Evolutionary conservation across 2,797 vertebrate species (phyloP), one percentile per base, ranked within the genome.

Genomic region (Antrozous pallidus): DNA sequence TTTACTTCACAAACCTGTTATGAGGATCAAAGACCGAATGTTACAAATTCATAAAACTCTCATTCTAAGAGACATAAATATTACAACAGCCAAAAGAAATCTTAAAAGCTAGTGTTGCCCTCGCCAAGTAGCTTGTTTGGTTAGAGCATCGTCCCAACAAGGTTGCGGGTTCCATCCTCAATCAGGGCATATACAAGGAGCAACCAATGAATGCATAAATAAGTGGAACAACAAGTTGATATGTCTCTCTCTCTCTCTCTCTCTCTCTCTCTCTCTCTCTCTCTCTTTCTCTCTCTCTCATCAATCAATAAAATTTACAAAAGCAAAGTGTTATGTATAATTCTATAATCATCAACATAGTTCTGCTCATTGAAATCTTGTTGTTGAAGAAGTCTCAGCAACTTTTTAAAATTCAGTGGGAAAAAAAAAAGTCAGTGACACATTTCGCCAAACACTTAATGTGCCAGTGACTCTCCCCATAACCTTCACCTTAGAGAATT

Each of bases 1-100:
- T 49, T 65, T 65, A 78, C 24, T 80, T 95, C 45, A 54, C 63
- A 95, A 92, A 89, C n/a, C 36, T 86, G 56, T 70, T 33, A 33
- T 26, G 26, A 89, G 33, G 42, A 31, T 16, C 45, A 73, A 58
- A 42, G 33, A 58, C 14, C 8, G 51, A 63, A 42, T 54, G 14
- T 28, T 75, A 75, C 22, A 80, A 73, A 74, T 54, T 69, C 73
- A 54, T 83, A 88, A 79, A 91, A 82, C 40, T 73, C 45, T 65
- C 28, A 81, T 87, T 26, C 38, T 78, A 70, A 77, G 36, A 95
- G 45, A 87, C 12, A 77, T 0, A 83, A 26, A 58, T 67, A 79
- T 42, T 88, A 13, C 56, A 79, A 88, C 12, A 74, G 40, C 56
- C 71, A 61, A 73, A 73, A 90, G 8, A 81, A 94, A 36, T 81